Evolutionary conservation across 2,888 invertebrate species (phyloP), one percentile per base, ranked within the genome.

Genomic region (Pristionchus arcanus): DNA sequence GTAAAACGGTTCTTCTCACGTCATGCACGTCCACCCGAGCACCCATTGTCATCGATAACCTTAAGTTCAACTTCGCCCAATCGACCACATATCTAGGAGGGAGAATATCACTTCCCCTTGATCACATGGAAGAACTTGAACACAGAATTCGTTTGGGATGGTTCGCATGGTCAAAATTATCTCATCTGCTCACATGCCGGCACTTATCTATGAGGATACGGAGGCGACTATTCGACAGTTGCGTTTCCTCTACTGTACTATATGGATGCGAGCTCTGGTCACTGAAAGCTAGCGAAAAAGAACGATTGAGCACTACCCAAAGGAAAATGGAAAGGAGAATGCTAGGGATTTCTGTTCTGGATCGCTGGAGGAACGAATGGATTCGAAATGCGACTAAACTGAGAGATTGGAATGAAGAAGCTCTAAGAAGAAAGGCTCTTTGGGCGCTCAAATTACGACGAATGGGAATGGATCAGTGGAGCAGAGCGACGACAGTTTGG

Each of bases 291-390:
- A 71, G 71, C 19, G 71, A 71, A 7, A 71, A 71, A 31, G 71
- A 71, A 31, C 9, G 71, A 11, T 31, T 71, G 34, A 71, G 34
- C n/a, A n/a, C n/a, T n/a, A n/a, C n/a, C n/a, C n/a, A n/a, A n/a
- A n/a, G n/a, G n/a, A n/a, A n/a, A n/a, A 71, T 71, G 71, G 71
- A 71, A 31, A 28, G 71, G 34, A 71, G 31, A 19, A 71, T 71
- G 71, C 13, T 71, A 5, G 71, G 71, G 13, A 21, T 71, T 31
- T 15, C 71, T 9, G 13, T 71, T 7, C 28, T 28, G 19, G 71
- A 71, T 31, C 28, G 71, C 28, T 71, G 28, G 34, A 28, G 71
- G 9, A 71, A 71, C 31, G 71, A 71, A 19, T 11, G 34, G 31
- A 11, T 71, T 28, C 71, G 71, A 31, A 31, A 13, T 5, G 21